These are phyloP conservation scores for Pangasius macronema DNA, from an alignment of 2,797 vertebrate genomes.

Conservation along the genomic window DNA sequence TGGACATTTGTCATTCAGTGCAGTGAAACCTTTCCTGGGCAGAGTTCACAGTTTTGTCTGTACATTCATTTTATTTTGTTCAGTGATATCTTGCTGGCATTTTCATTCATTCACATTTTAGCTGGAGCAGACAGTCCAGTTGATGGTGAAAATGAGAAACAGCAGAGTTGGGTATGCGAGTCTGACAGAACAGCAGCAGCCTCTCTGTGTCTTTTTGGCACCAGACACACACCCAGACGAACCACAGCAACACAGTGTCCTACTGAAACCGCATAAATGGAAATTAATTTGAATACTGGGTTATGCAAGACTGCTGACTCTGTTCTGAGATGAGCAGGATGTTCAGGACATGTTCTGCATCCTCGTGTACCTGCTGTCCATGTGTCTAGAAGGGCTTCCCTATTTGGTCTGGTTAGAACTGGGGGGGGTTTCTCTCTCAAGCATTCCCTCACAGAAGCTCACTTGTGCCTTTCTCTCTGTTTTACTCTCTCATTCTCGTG, in stretches of 20 bases:
- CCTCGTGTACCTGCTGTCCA: constrained; percentile 23
- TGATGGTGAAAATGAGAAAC: not conserved
- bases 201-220: not conserved
- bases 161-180: not conserved
- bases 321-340: not conserved
- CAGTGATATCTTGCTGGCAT: not conserved
- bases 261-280: not conserved
- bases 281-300: constrained; percentile 2
- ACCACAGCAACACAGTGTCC: not conserved
- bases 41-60: not conserved
- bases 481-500: constrained; percentile 44
- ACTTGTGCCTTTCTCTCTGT: constrained; percentile 32
- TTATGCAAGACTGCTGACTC: constrained; percentile 13
- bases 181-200: not conserved
- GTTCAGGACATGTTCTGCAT: not conserved
- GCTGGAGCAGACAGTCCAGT: not conserved
- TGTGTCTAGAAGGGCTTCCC: constrained; percentile 24
- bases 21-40: not conserved
- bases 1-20: not conserved
- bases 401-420: not conserved
- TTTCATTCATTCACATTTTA: not conserved
- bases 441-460: constrained; percentile 46
- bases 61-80: not conserved
- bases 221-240: not conserved
- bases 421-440: not conserved